Evolutionary conservation across 2,888 invertebrate genomes (phyloP), one percentile per base, ranked within the genome.

Genomic region (Eumerus sabulonum): DNA sequence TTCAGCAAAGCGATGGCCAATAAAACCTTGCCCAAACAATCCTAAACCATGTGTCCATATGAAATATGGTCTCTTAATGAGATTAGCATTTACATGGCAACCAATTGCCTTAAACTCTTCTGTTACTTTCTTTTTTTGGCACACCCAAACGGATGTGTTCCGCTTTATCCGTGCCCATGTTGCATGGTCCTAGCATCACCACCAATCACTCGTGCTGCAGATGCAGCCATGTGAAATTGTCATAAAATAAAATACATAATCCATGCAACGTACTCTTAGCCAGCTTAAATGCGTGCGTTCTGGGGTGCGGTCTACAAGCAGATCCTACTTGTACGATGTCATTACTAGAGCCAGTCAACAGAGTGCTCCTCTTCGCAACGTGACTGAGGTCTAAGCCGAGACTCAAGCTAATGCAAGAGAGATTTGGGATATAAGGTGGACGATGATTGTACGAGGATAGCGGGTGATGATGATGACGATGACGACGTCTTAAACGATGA

Each of bases 171-270:
- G 45, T 13, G 56, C 51, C 57, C 16, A 51, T 48, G 14, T 36
- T 1, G 27, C 27, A 27, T 12, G 19, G n/a, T 40, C n/a, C 54
- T 14, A 57, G 19, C 38, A 38, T 13, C 45, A 53, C 53, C 53
- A 64, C 56, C 35, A 45, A 56, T 66, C 40, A 35, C 19, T 38
- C 42, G 19, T 40, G 45, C 17, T 42, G 18, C 51, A 42, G 67
- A 66, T 60, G 60, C 60, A 54, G 44, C 56, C 68, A 62, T 62
- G 68, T 48, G 17, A 68, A 74, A 47, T 50, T 70, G 74, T 68
- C 74, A 74, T 74, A 74, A 74, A 74, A 74, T 74, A 74, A 74
- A 74, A 63, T 70, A 68, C 47, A 53, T 74, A 70, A 74, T 74
- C 68, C 74, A 38, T 56, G 4, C 36, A 47, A 47, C 44, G 66